phyloP scores from a whole-genome alignment of 1,140 invertebrate species.

The Grapholita molesta region DNA sequence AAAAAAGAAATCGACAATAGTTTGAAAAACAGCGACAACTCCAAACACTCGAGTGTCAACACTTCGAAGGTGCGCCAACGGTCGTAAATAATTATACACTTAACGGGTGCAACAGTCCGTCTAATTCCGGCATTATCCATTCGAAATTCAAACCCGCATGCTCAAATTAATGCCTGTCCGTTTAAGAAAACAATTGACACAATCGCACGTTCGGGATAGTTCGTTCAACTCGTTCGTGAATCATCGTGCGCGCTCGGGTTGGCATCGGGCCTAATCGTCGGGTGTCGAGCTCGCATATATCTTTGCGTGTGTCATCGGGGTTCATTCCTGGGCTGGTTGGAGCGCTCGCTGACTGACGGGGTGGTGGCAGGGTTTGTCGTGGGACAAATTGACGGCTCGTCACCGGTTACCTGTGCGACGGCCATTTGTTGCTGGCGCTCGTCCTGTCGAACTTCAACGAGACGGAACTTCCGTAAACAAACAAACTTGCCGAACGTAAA shows the following conservation, averaged over 20 bases:
- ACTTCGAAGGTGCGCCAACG: neutral
- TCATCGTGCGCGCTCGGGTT: slow-evolving; percentile 52
- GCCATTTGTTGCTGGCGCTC: slow-evolving; percentile 18
- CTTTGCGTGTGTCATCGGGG: slow-evolving; percentile 59
- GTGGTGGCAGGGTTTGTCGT: slow-evolving; percentile 41
- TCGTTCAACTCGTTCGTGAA: slow-evolving; percentile 65
- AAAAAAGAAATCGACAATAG: neutral
- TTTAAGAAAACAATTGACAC: slow-evolving; percentile 64
- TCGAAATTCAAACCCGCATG: slow-evolving; percentile 61
- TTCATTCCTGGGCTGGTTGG: slow-evolving; percentile 64
- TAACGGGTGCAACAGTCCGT: slow-evolving; percentile 19
- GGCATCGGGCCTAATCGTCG: slow-evolving; percentile 70
- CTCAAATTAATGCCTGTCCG: slow-evolving; percentile 42
- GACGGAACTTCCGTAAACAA: neutral
- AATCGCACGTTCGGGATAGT: slow-evolving; percentile 43
- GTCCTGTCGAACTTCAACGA: neutral
- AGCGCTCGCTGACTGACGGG: slow-evolving; percentile 59
- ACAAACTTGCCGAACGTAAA: neutral
- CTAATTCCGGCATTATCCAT: slow-evolving; percentile 42
- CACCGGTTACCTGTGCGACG: slow-evolving; percentile 43
- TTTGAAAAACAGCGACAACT: neutral
- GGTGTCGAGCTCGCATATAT: slow-evolving; percentile 55
- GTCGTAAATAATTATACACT: slow-evolving; percentile 17
- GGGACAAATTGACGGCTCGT: slow-evolving; percentile 68
- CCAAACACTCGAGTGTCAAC: neutral